phyloP scores from a whole-genome alignment of 2,888 invertebrate species.

The Andricus curvator region DNA sequence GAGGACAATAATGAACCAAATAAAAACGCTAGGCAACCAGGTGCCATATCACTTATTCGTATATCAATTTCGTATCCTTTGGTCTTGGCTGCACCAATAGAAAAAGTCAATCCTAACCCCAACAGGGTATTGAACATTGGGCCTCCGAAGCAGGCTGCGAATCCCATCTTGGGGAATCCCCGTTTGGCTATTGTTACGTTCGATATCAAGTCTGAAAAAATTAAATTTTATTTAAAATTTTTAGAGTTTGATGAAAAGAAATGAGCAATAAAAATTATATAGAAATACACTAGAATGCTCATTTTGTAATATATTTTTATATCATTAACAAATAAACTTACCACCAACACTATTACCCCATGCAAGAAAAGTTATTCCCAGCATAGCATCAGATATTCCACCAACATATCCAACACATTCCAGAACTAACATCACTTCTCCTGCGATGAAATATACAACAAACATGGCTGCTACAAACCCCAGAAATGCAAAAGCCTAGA shows the following conservation, averaged over 20 bases:
- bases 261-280: too few species aligned
- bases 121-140: conserved; percentile 82
- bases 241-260: background rate
- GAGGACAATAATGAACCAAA: conserved; percentile 76
- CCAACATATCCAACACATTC: conserved; percentile 82
- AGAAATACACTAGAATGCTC: too few species aligned
- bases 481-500: conserved; percentile 79
- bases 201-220: conserved; percentile 80
- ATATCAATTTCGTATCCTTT: conserved; percentile 64
- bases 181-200: conserved; percentile 82
- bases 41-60: conserved; percentile 77
- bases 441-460: conserved; percentile 82
- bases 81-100: conserved; percentile 62
- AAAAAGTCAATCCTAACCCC: conserved; percentile 78
- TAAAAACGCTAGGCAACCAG: conserved; percentile 78
- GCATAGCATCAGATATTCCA: conserved; percentile 81
- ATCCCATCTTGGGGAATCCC: conserved; percentile 84
- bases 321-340: conserved; percentile 58
- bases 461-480: conserved; percentile 81
- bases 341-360: conserved; percentile 84
- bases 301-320: background rate
- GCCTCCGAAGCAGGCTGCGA: conserved; percentile 85
- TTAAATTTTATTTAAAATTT: background rate
- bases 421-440: conserved; percentile 81
- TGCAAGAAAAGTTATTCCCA: conserved; percentile 83